These are phyloP conservation scores for Rhinella marina DNA, from an alignment of 2,797 vertebrate species.

Conservation along the genomic window DNA sequence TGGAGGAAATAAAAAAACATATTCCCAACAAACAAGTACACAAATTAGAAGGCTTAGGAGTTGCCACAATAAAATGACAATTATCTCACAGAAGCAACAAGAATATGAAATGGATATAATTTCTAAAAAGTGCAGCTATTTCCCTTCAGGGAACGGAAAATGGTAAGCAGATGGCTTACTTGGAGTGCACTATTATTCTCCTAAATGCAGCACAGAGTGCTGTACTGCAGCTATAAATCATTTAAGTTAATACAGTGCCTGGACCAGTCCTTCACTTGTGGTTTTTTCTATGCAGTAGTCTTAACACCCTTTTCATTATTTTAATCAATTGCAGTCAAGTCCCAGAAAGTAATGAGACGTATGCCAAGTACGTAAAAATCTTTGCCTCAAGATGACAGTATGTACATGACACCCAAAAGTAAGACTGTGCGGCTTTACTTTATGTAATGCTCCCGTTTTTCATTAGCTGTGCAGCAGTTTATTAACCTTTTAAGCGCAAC, in stretches of 20 bases:
- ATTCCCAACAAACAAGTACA: conserved; percentile 7
- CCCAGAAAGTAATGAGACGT: conserved; percentile 8
- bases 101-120: conserved; percentile 34
- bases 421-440: too few species aligned
- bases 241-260: conserved; percentile 33
- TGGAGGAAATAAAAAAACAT: not conserved
- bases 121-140: conserved; percentile 46
- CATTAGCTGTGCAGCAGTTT: not conserved
- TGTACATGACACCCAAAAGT: not conserved
- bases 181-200: conserved; percentile 46
- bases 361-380: not conserved
- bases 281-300: conserved; percentile 24
- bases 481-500: conserved; percentile 10
- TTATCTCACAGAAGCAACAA: conserved; percentile 40
- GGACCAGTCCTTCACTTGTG: conserved; percentile 26
- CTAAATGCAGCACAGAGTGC: conserved; percentile 21
- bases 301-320: conserved; percentile 30
- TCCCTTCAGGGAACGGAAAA: conserved; percentile 47
- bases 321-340: conserved; percentile 29
- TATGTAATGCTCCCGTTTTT: too few species aligned
- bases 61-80: conserved; percentile 20
- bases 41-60: not conserved
- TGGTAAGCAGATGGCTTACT: conserved; percentile 51
- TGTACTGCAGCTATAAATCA: conserved; percentile 36
- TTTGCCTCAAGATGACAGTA: not conserved